Evolutionary conservation across 2,113 vertebrate species (phyloP).

Genomic region (Oncorhynchus kisutch): DNA sequence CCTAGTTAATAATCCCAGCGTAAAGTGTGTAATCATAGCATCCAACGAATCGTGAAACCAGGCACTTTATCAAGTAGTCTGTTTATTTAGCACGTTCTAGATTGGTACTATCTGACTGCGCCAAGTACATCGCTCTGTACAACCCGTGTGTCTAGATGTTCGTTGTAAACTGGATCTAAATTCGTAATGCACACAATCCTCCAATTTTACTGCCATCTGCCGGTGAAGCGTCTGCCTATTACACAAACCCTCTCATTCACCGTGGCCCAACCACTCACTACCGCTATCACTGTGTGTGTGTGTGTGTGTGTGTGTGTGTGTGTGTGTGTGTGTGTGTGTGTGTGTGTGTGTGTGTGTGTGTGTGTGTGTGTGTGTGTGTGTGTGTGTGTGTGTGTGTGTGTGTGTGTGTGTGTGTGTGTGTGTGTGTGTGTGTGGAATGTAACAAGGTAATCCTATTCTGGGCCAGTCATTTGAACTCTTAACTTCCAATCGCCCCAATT

Average conservation of each 20-base stretch:
- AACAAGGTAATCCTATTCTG: conserved; percentile 70
- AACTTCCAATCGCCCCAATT: conserved; percentile 50
- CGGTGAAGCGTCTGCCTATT: conserved; percentile 66
- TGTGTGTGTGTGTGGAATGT: conserved; percentile 28
- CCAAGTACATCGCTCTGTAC: not conserved
- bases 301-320: too few species aligned
- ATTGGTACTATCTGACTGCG: not conserved
- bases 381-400: too few species aligned
- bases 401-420: too few species aligned
- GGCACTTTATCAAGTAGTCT: conserved; percentile 38
- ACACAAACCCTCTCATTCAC: conserved; percentile 65
- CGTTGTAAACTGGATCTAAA: conserved; percentile 46
- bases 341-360: too few species aligned
- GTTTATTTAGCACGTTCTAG: conserved; percentile 19
- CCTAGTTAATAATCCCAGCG: conserved; percentile 43
- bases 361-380: too few species aligned
- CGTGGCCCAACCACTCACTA: conserved; percentile 25
- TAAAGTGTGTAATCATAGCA: conserved; percentile 24
- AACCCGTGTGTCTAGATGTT: conserved; percentile 15
- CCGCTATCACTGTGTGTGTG: too few species aligned
- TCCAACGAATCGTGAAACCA: conserved; percentile 25
- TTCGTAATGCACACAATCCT: conserved; percentile 43
- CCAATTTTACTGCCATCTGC: conserved; percentile 75
- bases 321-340: too few species aligned
- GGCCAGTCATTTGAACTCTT: conserved; percentile 62